Evolutionary conservation across 2,888 invertebrate genomes (phyloP).

Genomic region (Nycteola revayana): DNA sequence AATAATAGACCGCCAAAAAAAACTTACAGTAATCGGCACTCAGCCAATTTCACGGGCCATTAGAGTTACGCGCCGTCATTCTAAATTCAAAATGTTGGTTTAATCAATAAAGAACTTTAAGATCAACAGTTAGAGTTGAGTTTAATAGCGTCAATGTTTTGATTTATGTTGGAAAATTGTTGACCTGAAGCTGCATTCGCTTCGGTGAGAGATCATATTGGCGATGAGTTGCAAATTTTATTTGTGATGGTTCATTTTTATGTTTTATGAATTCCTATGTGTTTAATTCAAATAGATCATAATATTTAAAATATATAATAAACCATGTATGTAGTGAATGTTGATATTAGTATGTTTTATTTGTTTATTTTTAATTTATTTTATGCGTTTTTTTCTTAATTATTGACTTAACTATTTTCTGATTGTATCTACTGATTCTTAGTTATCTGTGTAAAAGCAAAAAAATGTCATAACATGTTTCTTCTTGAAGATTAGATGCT

Average conservation of each 20-base stretch:
- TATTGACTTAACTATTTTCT: no score
- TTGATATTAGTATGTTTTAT: no score
- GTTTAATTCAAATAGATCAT: no score
- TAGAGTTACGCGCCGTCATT: slow-evolving; percentile 56
- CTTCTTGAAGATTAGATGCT: no score
- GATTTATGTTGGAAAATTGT: slow-evolving; percentile 24
- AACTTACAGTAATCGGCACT: slow-evolving; percentile 50
- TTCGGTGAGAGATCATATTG: slow-evolving; percentile 35
- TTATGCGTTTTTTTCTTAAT: no score
- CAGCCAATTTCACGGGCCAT: slow-evolving; percentile 65
- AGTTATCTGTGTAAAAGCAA: no score
- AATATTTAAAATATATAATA: no score
- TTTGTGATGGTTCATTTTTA: slow-evolving; percentile 25
- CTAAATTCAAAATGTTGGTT: slow-evolving; percentile 23
- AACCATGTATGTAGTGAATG: no score
- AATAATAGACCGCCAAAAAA: slow-evolving; percentile 32
- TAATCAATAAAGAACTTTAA: slow-evolving; percentile 13
- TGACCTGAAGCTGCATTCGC: slow-evolving; percentile 39
- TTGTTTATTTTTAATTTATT: no score
- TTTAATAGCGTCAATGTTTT: slow-evolving; percentile 12
- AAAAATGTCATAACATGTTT: no score
- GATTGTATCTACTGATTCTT: no score
- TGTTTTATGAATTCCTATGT: slow-evolving; percentile 1
- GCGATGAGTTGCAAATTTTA: slow-evolving; percentile 23
- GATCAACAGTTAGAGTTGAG: slow-evolving; percentile 13